Conservation (phyloP, 2,888 invertebrate genomes). For the Phortica magna region DNA sequence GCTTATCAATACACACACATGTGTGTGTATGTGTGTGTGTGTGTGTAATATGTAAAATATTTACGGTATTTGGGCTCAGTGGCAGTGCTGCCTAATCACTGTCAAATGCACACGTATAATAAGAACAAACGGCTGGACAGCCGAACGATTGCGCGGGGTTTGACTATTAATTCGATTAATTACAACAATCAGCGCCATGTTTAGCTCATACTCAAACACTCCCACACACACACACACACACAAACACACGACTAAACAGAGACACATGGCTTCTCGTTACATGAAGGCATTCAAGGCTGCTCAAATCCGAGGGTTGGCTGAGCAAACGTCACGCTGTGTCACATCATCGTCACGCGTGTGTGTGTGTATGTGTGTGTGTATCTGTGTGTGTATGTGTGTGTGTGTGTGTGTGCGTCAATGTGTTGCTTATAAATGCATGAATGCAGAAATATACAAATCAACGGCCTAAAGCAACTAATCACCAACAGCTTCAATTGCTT, state of each 20-base stretch:
- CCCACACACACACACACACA: slow-evolving; percentile 22
- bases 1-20: no score
- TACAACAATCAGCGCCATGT: slow-evolving; percentile 76
- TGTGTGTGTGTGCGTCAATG: slow-evolving; percentile 33
- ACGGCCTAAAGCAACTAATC: slow-evolving; percentile 49
- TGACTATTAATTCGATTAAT: slow-evolving; percentile 77
- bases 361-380: neutral
- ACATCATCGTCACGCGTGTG: neutral
- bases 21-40: slow-evolving; percentile 26
- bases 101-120: slow-evolving; percentile 74
- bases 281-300: slow-evolving; percentile 60
- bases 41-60: slow-evolving; percentile 51
- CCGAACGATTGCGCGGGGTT: neutral
- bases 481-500: slow-evolving; percentile 48
- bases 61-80: slow-evolving; percentile 60
- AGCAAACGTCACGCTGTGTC: slow-evolving; percentile 42
- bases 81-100: slow-evolving; percentile 72
- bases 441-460: slow-evolving; percentile 38
- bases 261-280: slow-evolving; percentile 55
- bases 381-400: slow-evolving; percentile 34
- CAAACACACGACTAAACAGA: slow-evolving; percentile 30
- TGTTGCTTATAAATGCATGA: slow-evolving; percentile 6
- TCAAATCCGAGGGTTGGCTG: slow-evolving; percentile 46
- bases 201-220: slow-evolving; percentile 32
- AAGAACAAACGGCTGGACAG: slow-evolving; percentile 48